These are phyloP conservation scores for Lutjanus argentimaculatus DNA, from an alignment of 2,797 vertebrate species.

Conservation along the genomic window DNA sequence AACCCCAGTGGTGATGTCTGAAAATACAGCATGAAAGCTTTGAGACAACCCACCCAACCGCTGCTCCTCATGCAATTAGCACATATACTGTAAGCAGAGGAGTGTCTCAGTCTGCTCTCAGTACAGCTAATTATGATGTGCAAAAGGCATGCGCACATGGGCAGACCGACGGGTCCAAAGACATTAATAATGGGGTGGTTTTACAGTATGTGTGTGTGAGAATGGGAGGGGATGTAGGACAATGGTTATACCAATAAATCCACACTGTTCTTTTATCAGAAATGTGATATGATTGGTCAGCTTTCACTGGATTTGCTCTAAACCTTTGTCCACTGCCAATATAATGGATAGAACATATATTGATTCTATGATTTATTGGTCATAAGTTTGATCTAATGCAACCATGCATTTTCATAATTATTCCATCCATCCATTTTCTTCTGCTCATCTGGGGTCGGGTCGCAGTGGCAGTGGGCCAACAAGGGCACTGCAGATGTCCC, in stretches of 20 bases:
- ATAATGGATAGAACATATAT: background rate
- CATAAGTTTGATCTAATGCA: background rate
- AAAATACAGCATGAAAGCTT: conserved; percentile 3
- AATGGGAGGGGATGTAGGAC: background rate
- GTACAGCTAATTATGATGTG: conserved; percentile 20
- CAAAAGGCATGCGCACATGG: background rate
- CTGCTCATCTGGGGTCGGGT: too few relatives aligned
- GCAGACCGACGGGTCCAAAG: background rate
- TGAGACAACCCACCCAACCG: background rate
- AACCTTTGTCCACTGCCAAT: background rate
- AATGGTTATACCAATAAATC: background rate
- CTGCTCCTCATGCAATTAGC: conserved; percentile 32
- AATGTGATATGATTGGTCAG: background rate
- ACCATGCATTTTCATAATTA: background rate
- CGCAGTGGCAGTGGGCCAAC: too few relatives aligned
- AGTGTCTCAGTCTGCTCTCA: background rate
- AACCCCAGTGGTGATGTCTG: conserved; percentile 9
- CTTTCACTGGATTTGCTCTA: background rate
- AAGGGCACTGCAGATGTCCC: too few relatives aligned
- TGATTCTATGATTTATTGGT: background rate
- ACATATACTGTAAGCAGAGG: conserved; percentile 26
- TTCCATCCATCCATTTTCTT: too few relatives aligned
- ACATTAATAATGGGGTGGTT: background rate
- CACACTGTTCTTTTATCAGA: background rate
- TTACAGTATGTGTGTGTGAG: background rate